phyloP scores from a whole-genome alignment of 37 sponge, comb jelly and placozoan genomes.

The Spongia lamella region DNA sequence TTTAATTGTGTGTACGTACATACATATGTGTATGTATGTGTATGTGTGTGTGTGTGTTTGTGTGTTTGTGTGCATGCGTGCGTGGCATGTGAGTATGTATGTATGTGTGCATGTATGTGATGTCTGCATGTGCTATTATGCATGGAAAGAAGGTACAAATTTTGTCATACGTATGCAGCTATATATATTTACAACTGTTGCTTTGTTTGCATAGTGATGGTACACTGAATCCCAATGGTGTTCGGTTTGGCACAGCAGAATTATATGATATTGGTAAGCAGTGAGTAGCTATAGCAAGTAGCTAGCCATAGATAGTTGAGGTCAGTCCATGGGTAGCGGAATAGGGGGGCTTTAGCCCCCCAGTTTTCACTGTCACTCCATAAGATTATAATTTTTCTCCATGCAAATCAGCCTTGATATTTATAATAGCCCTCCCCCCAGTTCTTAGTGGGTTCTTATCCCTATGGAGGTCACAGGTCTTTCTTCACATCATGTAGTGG shows the following conservation, averaged over 20 bases:
- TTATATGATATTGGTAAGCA: conserved; percentile 90
- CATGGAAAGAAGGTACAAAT: too few relatives aligned
- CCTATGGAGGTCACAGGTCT: neutral
- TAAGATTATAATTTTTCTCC: too few relatives aligned
- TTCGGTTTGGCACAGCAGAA: conserved; percentile 98
- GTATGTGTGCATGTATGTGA: too few relatives aligned
- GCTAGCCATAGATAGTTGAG: neutral
- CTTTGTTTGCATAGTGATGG: conserved; percentile 75
- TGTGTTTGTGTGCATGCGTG: too few relatives aligned
- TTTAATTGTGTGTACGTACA: neutral
- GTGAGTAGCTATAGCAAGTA: neutral
- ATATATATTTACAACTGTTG: neutral
- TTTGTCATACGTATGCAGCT: neutral
- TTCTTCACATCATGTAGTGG: conserved; percentile 56
- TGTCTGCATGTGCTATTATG: too few relatives aligned
- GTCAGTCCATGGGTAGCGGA: neutral
- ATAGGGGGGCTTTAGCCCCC: neutral
- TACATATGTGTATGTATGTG: neutral
- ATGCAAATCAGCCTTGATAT: neutral
- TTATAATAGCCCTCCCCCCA: neutral
- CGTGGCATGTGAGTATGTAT: too few relatives aligned
- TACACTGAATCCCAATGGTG: conserved; percentile 93
- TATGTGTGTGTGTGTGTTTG: conserved; percentile 10
- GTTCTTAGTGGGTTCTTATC: neutral
- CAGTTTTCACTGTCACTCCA: too few relatives aligned